Evolutionary conservation across 2,113 vertebrate species (phyloP).

Genomic region (Indri indri): DNA sequence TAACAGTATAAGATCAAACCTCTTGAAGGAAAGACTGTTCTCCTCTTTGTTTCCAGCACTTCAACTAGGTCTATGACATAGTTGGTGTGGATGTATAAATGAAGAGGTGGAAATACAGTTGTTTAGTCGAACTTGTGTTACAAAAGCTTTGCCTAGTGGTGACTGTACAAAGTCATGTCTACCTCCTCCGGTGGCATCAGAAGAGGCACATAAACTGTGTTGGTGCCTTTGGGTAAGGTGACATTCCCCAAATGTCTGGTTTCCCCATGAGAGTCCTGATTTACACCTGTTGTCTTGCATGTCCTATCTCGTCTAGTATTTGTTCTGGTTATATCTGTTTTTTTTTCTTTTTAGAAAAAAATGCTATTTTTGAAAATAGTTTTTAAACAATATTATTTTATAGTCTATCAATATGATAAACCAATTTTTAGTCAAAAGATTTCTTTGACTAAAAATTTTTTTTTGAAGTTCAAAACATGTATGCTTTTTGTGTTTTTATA

Average conservation of each 20-base stretch:
- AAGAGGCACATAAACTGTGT: not conserved
- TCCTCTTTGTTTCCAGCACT: not conserved
- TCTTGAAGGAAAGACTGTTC: not conserved
- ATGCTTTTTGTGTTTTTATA: not conserved
- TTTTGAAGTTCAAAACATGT: not conserved
- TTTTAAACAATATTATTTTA: not conserved
- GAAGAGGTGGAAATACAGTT: not conserved
- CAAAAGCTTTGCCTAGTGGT: not conserved
- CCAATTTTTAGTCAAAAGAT: not conserved
- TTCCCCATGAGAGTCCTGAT: not conserved
- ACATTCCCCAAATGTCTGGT: not conserved
- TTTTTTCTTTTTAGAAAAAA: not conserved
- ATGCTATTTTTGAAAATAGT: not conserved
- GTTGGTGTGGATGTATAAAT: not conserved
- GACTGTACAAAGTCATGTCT: not conserved
- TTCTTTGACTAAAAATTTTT: not conserved
- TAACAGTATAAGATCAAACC: not conserved
- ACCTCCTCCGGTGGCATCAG: not conserved
- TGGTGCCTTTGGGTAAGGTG: not conserved
- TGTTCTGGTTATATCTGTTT: not conserved
- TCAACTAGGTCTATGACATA: not conserved
- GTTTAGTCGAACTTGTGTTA: not conserved
- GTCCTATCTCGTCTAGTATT: not conserved
- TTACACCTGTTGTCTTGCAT: not conserved
- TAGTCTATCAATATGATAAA: not conserved